Evolutionary conservation across 2,797 vertebrate species (phyloP), one percentile per base, ranked within the genome.

Genomic region (Chloroceryle inda): DNA sequence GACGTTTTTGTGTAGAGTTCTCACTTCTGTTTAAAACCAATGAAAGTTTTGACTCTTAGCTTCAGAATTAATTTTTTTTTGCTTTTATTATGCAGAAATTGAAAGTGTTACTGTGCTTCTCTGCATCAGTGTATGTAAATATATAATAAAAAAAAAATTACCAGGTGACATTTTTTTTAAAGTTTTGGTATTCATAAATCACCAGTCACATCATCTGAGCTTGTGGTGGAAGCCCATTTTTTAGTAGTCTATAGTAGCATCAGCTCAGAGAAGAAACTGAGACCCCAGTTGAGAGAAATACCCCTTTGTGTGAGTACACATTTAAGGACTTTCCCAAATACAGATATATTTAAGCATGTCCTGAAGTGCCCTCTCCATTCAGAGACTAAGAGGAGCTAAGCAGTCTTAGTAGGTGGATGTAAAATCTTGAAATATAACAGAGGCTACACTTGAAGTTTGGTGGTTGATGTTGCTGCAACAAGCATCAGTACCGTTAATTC

Each of bases 301-400:
- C 15, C 11, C 29, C 12, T 47, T 81, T 59, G n/a, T 94, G 26
- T 55, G 62, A 55, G 22, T 29, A 55, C 42, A 42, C 3, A 8
- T 58, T 53, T 26, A 55, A 89, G 42, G 40, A 40, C 20, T n/a
- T 68, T 69, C 53, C 66, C 44, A 37, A 62, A 26, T 26, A 61
- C 29, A 50, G 68, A 42, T 42, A 31, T 4, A 13, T 62, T 50
- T 83, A 37, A n/a, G 6, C 12, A 21, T 77, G 76, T 95, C 87
- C 94, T 80, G n/a, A 94, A 79, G 49, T 91, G 53, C 49, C 35
- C 53, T 93, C 68, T 72, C 73, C 35, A 40, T 85, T 55, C 69
- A 62, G 79, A 74, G 86, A 63, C 91, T 97, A 80, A 96, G 79
- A 95, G 74, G 86, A 94, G 88, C 56, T 80, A 94, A 89, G 89